Percentiles rank a stretch among this genome's conserved stretches.
phyloP scores from a whole-genome alignment of 1,140 invertebrate species.

The Luehdorfia chinensis region DNA sequence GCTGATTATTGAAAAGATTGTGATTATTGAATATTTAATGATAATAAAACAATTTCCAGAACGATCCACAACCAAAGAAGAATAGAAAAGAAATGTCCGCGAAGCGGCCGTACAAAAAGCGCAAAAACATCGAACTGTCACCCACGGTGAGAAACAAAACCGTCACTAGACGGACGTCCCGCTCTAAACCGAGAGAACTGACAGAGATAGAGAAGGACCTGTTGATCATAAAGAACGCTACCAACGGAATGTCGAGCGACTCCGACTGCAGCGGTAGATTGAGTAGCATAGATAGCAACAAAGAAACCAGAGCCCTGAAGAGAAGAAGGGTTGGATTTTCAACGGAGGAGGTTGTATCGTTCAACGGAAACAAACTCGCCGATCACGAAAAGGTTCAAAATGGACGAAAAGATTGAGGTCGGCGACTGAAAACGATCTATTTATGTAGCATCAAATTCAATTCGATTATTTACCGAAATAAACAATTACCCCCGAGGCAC shows the following conservation, averaged over 20 bases:
- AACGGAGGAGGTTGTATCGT: too few relatives aligned
- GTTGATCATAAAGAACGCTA: conserved; percentile 58
- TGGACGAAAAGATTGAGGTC: too few relatives aligned
- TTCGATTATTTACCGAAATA: too few relatives aligned
- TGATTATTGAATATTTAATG: conserved; percentile 5
- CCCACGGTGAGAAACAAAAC: conserved; percentile 31
- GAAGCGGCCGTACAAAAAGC: conserved; percentile 55
- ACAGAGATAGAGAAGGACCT: conserved; percentile 65
- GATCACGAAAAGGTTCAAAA: too few relatives aligned
- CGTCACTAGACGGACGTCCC: conserved; percentile 35
- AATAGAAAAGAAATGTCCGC: conserved; percentile 25
- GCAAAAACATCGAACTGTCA: conserved; percentile 39
- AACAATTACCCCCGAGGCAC: too few relatives aligned
- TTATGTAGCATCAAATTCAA: too few relatives aligned
- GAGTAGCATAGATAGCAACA: too few relatives aligned
- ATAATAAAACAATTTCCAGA: conserved; percentile 35
- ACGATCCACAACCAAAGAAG: conserved; percentile 54
- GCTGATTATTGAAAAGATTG: too few relatives aligned
- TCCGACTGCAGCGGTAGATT: neutral
- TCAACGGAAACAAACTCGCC: too few relatives aligned
- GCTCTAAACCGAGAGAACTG: conserved; percentile 45
- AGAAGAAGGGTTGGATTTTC: too few relatives aligned
- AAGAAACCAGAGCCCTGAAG: too few relatives aligned
- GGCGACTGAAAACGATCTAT: too few relatives aligned
- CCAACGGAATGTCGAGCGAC: conserved; percentile 50